Base-by-base conservation (phyloP, 2,797 vertebrate genomes). In the Pangasius mekongensis region DNA sequence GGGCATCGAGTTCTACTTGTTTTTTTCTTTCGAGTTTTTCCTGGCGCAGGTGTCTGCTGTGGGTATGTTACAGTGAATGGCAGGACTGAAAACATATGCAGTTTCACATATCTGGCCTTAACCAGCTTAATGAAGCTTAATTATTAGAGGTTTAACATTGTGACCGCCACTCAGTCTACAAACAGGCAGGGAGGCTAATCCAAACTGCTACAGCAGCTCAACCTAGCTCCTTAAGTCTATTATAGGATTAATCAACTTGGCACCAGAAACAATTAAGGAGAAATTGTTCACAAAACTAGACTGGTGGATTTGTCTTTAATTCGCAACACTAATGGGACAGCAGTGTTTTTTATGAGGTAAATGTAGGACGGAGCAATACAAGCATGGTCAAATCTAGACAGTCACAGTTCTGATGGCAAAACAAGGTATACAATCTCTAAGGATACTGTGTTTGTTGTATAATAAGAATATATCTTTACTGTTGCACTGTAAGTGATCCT, bases 181-280 rank as follows among this genome's bases (percentile, higher is more conserved):
- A 66, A 52, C 67, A 39, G 56, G 3, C 62, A 58, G 52, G 24
- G 60, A 30, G 24, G 36, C n/a, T 74, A 84, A 76, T 88, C 74
- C 56, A 30, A 78, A 84, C 85, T 88, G 85, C 56, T 85, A 74
- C 74, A 56, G 20, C 62, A 76, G 24, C 67, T 73, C 30, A 58
- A 20, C n/a, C 39, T 24, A 69, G 8, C 66, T 86, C 30, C 84
- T 82, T 82, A 83, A 87, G 67, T 64, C 74, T 84, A 8, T 77
- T 78, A 58, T n/a, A 67, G 58, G 77, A 86, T 85, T 83, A 90
- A 39, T 74, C 54, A 47, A 49, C 56, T 87, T n/a, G 64, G 16
- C 64, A 20, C 24, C 73, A 80, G 66, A 89, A 81, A 85, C 3
- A 49, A 58, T 49, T 89, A 69, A 54, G 24, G 7, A n/a, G 20